These are phyloP conservation scores for Phylloscopus trochilus DNA, from an alignment of 2,113 vertebrate species.

Conservation along the genomic window DNA sequence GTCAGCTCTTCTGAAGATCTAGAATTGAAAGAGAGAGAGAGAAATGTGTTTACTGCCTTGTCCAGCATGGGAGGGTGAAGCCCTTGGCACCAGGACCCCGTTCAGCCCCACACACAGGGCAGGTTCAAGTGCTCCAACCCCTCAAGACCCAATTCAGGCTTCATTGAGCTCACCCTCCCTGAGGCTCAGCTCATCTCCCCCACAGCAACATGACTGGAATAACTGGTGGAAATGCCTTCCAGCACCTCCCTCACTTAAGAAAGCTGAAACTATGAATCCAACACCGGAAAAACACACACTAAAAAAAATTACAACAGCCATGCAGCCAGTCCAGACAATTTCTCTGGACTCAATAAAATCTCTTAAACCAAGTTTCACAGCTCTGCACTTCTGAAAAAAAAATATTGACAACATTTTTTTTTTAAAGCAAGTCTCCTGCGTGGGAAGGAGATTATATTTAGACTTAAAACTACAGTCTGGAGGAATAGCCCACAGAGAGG, in stretches of 20 bases:
- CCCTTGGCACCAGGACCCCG: neutral
- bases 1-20: constrained; percentile 82
- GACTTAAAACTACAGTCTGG: neutral
- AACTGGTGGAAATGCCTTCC: neutral
- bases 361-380: neutral
- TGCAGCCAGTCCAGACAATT: neutral
- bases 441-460: constrained; percentile 43
- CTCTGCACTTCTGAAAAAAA: neutral
- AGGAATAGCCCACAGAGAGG: neutral
- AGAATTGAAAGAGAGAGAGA: constrained; percentile 55
- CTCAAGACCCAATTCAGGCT: neutral
- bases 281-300: neutral
- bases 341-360: neutral
- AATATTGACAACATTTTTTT: neutral
- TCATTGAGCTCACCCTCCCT: neutral
- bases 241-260: neutral
- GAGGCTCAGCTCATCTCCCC: neutral
- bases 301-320: neutral
- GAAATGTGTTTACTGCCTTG: neutral
- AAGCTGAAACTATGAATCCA: neutral
- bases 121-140: neutral
- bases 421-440: neutral
- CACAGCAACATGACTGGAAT: neutral
- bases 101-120: neutral
- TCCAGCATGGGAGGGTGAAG: neutral